These are phyloP conservation scores for Pogoniulus pusillus DNA, from an alignment of 2,797 vertebrate species.

Conservation along the genomic window DNA sequence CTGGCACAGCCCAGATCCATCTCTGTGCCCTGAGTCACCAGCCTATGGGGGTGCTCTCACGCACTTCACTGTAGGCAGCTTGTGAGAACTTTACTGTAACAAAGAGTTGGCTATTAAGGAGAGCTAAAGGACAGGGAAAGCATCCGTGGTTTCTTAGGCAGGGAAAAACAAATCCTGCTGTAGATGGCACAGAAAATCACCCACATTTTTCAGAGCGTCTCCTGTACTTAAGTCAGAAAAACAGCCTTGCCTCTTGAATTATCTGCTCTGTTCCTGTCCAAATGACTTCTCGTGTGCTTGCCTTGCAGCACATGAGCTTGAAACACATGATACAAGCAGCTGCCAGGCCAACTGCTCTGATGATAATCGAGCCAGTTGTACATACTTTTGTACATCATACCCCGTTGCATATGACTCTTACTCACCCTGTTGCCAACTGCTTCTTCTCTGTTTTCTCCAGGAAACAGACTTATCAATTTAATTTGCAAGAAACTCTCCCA, in stretches of 20 bases:
- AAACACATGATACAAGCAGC: constrained; percentile 24
- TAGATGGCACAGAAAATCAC: neutral
- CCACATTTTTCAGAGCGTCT: neutral
- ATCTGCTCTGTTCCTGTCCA: neutral
- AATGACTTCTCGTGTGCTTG: neutral
- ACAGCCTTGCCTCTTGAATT: neutral
- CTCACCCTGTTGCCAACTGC: constrained; percentile 34
- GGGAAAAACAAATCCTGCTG: neutral
- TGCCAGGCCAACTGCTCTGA: constrained; percentile 52
- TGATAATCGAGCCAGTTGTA: constrained; percentile 29
- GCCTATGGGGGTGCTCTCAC: neutral
- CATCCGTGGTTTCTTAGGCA: neutral
- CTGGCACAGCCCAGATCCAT: neutral
- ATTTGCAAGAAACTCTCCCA: constrained; percentile 3
- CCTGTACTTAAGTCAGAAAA: neutral
- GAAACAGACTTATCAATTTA: neutral
- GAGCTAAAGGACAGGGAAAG: neutral
- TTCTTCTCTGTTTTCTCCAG: constrained; percentile 23
- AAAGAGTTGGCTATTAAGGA: neutral
- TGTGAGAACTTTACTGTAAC: neutral
- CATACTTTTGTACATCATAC: neutral
- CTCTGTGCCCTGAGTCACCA: neutral
- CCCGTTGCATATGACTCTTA: neutral
- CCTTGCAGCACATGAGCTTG: neutral
- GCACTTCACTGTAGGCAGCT: neutral